phyloP scores from a whole-genome alignment of 1,140 invertebrate species.

The Meloidogyne hapla region DNA sequence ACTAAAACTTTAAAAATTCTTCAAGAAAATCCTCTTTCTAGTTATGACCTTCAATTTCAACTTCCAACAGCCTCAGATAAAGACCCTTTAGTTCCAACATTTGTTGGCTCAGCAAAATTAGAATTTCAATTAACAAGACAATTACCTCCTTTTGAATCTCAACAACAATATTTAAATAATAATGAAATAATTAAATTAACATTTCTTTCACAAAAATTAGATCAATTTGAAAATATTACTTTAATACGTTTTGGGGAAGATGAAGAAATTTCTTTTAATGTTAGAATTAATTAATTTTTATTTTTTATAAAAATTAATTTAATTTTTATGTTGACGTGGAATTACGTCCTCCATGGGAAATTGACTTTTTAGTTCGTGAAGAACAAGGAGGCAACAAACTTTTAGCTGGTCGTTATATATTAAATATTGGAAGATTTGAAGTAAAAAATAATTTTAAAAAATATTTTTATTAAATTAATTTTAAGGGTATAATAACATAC shows the following conservation, averaged over 20 bases:
- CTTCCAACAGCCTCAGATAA: conserved; percentile 43
- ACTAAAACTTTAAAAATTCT: too few relatives aligned
- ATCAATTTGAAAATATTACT: conserved; percentile 17
- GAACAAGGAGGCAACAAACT: conserved; percentile 1
- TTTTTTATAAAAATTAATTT: not conserved
- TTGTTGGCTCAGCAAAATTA: conserved; percentile 43
- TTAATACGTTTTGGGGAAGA: not conserved
- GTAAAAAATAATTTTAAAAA: conserved; percentile 5
- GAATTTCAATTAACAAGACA: conserved; percentile 43
- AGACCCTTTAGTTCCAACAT: conserved; percentile 47
- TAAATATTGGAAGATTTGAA: conserved; percentile 36
- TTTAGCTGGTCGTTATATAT: conserved; percentile 37
- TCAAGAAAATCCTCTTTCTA: conserved; percentile 31
- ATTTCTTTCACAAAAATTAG: conserved; percentile 23
- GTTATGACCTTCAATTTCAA: conserved; percentile 48
- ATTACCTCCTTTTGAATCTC: not conserved
- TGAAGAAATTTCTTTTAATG: conserved; percentile 4
- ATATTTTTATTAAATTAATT: not conserved
- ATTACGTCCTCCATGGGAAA: conserved; percentile 28
- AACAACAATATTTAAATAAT: not conserved
- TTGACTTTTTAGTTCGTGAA: conserved; percentile 34
- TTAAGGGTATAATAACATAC: conserved; percentile 46
- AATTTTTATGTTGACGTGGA: conserved; percentile 14
- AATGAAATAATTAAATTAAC: conserved; percentile 8
- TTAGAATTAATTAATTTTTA: not conserved